phyloP scores from a whole-genome alignment of 2,797 vertebrate species.

The Acrocephalus scirpaceus region DNA sequence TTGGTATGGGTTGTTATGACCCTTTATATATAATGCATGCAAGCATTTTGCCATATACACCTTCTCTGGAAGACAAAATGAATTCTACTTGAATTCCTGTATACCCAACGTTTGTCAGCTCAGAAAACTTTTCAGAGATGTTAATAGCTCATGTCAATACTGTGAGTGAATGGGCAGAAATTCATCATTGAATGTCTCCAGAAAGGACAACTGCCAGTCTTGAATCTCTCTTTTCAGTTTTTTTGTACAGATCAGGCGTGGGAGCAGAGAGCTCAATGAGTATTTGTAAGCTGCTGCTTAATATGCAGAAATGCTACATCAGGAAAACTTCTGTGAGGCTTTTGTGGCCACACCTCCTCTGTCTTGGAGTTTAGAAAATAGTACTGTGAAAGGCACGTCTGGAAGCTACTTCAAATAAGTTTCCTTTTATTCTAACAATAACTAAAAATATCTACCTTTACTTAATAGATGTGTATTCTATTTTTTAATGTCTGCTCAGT shows the following conservation, averaged over 20 bases:
- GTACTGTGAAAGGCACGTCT: constrained; percentile 44
- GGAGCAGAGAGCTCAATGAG: constrained; percentile 81
- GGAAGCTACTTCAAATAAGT: constrained; percentile 48
- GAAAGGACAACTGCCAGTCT: constrained; percentile 81
- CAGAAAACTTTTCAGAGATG: constrained; percentile 74
- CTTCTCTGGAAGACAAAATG: constrained; percentile 53
- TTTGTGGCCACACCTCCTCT: constrained; percentile 71
- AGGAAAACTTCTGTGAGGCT: constrained; percentile 70
- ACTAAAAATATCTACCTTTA: not conserved
- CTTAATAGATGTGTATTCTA: not conserved
- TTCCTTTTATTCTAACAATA: not conserved
- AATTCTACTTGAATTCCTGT: constrained; percentile 70
- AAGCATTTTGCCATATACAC: constrained; percentile 5
- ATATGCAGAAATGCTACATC: constrained; percentile 82
- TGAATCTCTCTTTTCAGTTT: constrained; percentile 68
- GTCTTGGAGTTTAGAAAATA: constrained; percentile 57
- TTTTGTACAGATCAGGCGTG: constrained; percentile 76
- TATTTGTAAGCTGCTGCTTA: constrained; percentile 85
- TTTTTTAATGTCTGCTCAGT: not conserved
- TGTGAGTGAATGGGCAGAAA: constrained; percentile 75
- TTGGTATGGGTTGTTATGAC: not conserved
- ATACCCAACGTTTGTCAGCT: constrained; percentile 61
- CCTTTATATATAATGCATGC: not conserved
- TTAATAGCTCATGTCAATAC: constrained; percentile 78
- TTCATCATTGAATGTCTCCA: constrained; percentile 76